These are phyloP conservation scores for Aselliscus stoliczkanus DNA, from an alignment of 2,797 vertebrate species.

Conservation along the genomic window DNA sequence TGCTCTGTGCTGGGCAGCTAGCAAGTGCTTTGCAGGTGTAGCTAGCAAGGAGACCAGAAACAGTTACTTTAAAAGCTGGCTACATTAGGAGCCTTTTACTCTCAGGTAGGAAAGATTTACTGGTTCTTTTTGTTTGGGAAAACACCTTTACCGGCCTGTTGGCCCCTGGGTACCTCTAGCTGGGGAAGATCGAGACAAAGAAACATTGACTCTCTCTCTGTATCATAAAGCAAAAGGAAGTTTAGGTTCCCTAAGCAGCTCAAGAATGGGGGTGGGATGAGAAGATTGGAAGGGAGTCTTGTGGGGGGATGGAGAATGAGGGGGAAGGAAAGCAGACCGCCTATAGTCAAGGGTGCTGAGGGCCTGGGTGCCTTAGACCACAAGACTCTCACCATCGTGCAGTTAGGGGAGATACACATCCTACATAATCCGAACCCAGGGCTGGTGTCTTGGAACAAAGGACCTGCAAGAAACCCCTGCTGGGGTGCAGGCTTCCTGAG, in stretches of 20 bases:
- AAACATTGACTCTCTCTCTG: not conserved
- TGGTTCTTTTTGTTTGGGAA: slow-evolving; percentile 31
- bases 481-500: not conserved
- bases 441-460: not conserved
- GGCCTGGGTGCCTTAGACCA: not conserved
- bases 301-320: rapidly evolving
- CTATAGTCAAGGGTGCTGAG: not conserved
- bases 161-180: not conserved
- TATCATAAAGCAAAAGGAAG: not conserved
- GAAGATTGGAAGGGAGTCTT: too few relatives aligned
- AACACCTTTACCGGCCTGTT: slow-evolving; percentile 36
- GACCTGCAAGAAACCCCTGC: not conserved
- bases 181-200: not conserved
- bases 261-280: not conserved
- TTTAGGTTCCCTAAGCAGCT: not conserved
- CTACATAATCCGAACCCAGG: not conserved
- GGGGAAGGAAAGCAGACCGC: too few relatives aligned
- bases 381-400: not conserved
- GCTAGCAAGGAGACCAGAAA: not conserved
- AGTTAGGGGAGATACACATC: rapidly evolving
- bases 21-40: not conserved
- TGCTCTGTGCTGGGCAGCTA: not conserved
- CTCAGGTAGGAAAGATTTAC: slow-evolving; percentile 12
- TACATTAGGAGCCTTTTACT: not conserved
- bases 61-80: not conserved